Conservation (phyloP, 1,140 invertebrate species). For the Chelonus insularis region DNA sequence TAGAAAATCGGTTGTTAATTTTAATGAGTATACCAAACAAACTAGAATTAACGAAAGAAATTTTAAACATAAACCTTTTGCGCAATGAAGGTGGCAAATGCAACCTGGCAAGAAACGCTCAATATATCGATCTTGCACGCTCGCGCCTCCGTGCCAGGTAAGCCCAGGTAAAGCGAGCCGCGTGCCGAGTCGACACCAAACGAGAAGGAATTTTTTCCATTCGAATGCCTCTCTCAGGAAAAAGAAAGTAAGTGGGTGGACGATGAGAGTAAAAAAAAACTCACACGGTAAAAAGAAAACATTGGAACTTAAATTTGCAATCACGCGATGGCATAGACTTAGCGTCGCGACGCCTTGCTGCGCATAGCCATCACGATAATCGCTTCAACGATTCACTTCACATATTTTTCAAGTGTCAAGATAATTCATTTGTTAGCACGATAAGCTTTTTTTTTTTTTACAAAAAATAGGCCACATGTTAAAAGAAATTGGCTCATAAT, state of each 20-base stretch:
- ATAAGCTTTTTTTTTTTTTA: too few relatives aligned
- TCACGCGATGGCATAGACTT: conserved; percentile 21
- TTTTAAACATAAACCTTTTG: too few relatives aligned
- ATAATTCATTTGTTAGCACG: too few relatives aligned
- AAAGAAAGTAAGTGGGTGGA: conserved; percentile 6
- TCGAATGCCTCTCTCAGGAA: conserved; percentile 7
- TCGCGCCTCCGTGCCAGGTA: conserved; percentile 28
- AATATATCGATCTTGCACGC: conserved; percentile 51
- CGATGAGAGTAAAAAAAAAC: conserved; percentile 5
- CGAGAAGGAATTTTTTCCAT: conserved; percentile 25
- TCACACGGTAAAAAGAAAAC: conserved; percentile 12
- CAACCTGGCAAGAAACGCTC: conserved; percentile 40
- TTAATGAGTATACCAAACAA: too few relatives aligned
- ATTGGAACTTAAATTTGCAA: conserved; percentile 1
- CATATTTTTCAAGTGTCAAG: background rate
- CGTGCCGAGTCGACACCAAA: conserved; percentile 21
- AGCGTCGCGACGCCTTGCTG: conserved; percentile 19
- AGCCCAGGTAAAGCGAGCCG: conserved; percentile 26
- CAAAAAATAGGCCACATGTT: too few relatives aligned
- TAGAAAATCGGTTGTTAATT: too few relatives aligned
- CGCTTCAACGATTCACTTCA: background rate
- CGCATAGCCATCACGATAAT: conserved; percentile 1
- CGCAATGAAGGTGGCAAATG: too few relatives aligned
- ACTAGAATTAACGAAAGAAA: too few relatives aligned
- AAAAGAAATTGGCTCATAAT: too few relatives aligned